Conservation (phyloP, 2,113 vertebrate genomes). For the Larimichthys crocea region DNA sequence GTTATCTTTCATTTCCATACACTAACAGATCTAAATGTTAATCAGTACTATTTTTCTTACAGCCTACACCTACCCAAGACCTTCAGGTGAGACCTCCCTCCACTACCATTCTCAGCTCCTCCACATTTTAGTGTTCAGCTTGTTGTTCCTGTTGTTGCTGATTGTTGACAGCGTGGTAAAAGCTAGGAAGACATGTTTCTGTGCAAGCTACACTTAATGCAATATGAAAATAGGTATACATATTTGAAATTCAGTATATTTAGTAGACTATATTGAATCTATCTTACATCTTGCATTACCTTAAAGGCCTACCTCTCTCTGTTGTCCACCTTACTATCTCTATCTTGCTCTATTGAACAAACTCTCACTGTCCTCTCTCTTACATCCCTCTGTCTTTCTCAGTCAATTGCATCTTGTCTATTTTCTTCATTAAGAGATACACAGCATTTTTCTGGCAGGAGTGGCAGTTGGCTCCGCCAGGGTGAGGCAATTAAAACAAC, state of each 20-base stretch:
- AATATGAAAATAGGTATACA: background rate
- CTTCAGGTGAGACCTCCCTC: slow-evolving; percentile 81
- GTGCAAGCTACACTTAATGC: slow-evolving; percentile 39
- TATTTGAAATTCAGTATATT: slow-evolving; percentile 3
- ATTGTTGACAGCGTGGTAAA: slow-evolving; percentile 45
- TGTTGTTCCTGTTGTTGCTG: slow-evolving; percentile 19
- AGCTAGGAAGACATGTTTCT: slow-evolving; percentile 22
- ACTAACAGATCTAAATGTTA: slow-evolving; percentile 9
- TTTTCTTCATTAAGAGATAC: slow-evolving; percentile 80
- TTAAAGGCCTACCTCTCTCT: background rate
- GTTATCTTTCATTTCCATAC: background rate
- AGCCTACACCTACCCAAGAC: slow-evolving; percentile 86
- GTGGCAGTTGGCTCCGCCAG: slow-evolving; percentile 72
- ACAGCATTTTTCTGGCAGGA: slow-evolving; percentile 77
- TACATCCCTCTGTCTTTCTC: slow-evolving; percentile 49
- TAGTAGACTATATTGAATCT: slow-evolving; percentile 5
- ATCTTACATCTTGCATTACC: background rate
- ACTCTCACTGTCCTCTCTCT: slow-evolving; percentile 14
- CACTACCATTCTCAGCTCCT: background rate
- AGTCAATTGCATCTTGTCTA: slow-evolving; percentile 68
- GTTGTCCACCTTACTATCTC: background rate
- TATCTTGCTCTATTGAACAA: slow-evolving; percentile 1
- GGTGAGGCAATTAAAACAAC: slow-evolving; percentile 82
- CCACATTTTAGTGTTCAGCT: slow-evolving; percentile 12
- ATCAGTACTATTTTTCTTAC: slow-evolving; percentile 63